Conservation (phyloP, 1,140 invertebrate species). For the Bilobella aurantiaca region DNA sequence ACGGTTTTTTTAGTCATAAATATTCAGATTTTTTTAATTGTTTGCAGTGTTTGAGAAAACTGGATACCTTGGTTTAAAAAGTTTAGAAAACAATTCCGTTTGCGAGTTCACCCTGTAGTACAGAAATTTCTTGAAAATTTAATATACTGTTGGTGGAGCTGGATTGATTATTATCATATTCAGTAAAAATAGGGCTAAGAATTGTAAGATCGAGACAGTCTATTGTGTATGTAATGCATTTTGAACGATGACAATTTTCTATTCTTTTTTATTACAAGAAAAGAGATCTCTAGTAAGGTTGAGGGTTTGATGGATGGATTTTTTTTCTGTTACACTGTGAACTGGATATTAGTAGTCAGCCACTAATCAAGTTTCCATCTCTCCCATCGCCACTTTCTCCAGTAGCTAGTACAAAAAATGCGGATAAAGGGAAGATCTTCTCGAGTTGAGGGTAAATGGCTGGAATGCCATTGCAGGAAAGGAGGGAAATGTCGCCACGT, state of each 20-base stretch:
- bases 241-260: no score
- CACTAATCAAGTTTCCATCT: constrained; percentile 33
- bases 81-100: no score
- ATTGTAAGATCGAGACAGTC: no score
- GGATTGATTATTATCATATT: no score
- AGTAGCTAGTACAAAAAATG: constrained; percentile 18
- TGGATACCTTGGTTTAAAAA: no score
- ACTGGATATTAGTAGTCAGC: constrained; percentile 34
- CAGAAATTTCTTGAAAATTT: no score
- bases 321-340: constrained; percentile 27
- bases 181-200: no score
- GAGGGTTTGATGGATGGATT: constrained; percentile 29
- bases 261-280: neutral
- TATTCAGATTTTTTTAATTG: no score
- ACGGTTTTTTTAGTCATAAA: no score
- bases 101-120: no score
- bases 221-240: neutral
- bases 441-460: constrained; percentile 11
- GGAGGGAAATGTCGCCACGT: neutral
- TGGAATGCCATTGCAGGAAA: neutral
- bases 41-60: no score
- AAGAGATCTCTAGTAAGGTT: neutral
- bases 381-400: constrained; percentile 13
- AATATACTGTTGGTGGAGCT: no score
- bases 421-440: neutral